Conservation (phyloP, 2,888 invertebrate species). For the Erebia palarica region DNA sequence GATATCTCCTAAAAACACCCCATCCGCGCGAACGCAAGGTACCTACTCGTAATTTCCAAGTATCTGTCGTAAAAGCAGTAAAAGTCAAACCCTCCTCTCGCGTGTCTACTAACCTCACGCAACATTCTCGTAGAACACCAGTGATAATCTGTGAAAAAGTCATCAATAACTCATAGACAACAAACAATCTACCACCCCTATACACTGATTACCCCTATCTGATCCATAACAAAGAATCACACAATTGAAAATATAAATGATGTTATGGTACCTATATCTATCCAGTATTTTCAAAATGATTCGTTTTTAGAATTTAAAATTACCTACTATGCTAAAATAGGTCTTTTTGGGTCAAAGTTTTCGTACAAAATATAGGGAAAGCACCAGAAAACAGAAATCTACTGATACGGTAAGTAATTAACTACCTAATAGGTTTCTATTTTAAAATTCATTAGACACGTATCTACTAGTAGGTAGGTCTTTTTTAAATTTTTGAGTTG, state of each 20-base stretch:
- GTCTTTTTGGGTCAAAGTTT: neutral
- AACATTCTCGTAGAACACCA: neutral
- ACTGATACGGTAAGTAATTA: no score
- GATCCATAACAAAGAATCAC: constrained; percentile 20
- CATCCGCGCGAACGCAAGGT: neutral
- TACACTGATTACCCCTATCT: constrained; percentile 25
- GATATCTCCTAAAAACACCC: neutral
- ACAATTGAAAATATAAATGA: constrained; percentile 14
- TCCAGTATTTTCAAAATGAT: constrained; percentile 7
- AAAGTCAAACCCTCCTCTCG: constrained; percentile 6
- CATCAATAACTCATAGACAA: constrained; percentile 31
- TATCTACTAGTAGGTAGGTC: no score
- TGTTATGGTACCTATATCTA: neutral
- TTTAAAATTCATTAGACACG: no score
- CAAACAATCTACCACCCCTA: constrained; percentile 21
- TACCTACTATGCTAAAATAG: neutral
- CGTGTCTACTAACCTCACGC: constrained; percentile 3
- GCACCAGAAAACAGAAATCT: no score
- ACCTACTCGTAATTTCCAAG: neutral
- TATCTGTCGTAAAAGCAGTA: neutral
- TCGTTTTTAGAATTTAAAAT: neutral
- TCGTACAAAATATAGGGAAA: neutral
- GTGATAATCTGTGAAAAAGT: constrained; percentile 28
- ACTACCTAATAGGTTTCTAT: no score
- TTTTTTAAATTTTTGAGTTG: no score